Evolutionary conservation across 2,888 invertebrate genomes (phyloP), one percentile per base, ranked within the genome.

Genomic region (Hartigia nigra): DNA sequence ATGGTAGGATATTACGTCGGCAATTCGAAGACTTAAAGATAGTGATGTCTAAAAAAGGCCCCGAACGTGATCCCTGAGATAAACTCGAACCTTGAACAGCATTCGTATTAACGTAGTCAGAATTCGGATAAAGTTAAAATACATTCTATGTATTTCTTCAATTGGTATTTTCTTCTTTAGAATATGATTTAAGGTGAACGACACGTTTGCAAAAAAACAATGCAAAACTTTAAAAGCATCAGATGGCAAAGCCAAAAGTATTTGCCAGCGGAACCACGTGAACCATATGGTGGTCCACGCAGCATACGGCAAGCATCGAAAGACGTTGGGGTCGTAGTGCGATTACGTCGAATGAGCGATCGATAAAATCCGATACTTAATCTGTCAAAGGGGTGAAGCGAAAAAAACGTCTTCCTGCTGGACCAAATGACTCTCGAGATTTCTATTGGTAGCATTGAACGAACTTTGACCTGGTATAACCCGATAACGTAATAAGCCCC

Each of bases 201-300:
- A 83, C 76, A 82, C 79, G 78, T 55, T 36, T 4, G 31, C 11
- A 70, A 82, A 82, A 82, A 85, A 84, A 85, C 81, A 85, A 81
- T 81, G 83, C 85, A 79, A 86, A 84, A 72, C 11, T 23, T 55
- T 9, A 23, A 23, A 34, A 83, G 87, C 85, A 85, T 86, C 84
- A 82, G 87, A 81, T 86, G 87, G 85, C 81, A 84, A 77, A 81
- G 84, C 84, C 78, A 55, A 55, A 23, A 23, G 72, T 32, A 34
- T 72, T 72, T 31, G 81, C 75, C 70, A 78, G 79, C 76, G 76
- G 81, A 78, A 82, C 81, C 81, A 80, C 88, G 84, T 85, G 87
- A 81, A 86, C 87, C 89, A 88, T 89, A 88, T 89, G 88, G 83
- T 88, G 88, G 87, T 89, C 87, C 86, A 85, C 78, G 80, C 83